Percentiles rank a stretch among this genome's conserved stretches.
Evolutionary conservation across 1,140 invertebrate genomes (phyloP).

Genomic region (Schlechtendalia chinensis): DNA sequence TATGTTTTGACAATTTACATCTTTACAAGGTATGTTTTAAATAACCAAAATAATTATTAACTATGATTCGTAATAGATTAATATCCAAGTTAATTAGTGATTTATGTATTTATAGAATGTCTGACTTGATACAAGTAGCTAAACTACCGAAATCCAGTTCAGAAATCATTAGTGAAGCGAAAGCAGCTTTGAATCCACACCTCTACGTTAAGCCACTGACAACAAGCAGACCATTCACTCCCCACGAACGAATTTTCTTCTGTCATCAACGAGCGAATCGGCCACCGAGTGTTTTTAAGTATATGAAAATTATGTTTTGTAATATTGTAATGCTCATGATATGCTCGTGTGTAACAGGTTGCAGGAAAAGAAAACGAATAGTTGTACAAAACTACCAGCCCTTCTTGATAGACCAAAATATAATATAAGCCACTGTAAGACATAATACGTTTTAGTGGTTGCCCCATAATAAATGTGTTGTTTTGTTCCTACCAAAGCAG

Average conservation of each 20-base stretch:
- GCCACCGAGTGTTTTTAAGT: conserved; percentile 57
- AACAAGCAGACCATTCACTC: conserved; percentile 77
- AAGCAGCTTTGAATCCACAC: conserved; percentile 57
- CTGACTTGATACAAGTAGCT: neutral
- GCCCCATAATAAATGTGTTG: neutral
- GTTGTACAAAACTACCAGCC: conserved; percentile 15
- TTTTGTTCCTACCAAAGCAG: neutral
- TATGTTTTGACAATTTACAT: neutral
- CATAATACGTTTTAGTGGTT: neutral
- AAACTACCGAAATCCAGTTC: conserved; percentile 53
- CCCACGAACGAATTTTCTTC: conserved; percentile 71
- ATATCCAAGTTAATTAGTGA: neutral
- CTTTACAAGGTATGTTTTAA: neutral
- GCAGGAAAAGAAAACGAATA: conserved; percentile 24
- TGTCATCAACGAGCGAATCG: conserved; percentile 62
- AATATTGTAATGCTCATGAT: neutral
- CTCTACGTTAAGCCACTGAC: conserved; percentile 61
- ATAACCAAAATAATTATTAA: neutral
- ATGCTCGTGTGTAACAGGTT: neutral
- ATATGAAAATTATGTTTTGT: neutral
- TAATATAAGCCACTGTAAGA: conserved; percentile 8
- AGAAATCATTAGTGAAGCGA: conserved; percentile 76
- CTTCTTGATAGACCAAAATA: conserved; percentile 14
- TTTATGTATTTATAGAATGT: conserved; percentile 2
- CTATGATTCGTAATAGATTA: neutral